Conservation (phyloP, 2,113 vertebrate species). For the Tragelaphus strepsiceros region DNA sequence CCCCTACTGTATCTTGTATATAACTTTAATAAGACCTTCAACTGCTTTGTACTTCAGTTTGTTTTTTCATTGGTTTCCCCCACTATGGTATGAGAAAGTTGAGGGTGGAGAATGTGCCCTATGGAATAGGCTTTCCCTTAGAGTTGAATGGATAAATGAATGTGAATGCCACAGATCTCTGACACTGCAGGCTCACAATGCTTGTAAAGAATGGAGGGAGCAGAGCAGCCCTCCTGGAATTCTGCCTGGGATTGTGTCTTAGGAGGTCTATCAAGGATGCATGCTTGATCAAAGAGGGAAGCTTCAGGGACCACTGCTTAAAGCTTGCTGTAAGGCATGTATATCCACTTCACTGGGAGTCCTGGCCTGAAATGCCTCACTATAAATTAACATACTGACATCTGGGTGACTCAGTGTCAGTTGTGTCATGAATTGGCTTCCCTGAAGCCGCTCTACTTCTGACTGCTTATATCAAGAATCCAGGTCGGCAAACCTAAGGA, state of each 20-base stretch:
- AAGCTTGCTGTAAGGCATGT: neutral
- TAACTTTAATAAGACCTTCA: neutral
- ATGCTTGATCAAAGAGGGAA: neutral
- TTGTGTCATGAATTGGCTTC: neutral
- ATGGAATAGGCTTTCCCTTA: neutral
- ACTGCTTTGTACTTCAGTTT: neutral
- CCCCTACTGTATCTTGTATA: neutral
- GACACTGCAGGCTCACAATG: neutral
- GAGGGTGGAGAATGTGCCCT: neutral
- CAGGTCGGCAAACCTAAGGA: neutral
- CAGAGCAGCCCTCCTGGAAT: neutral
- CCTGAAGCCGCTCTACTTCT: neutral
- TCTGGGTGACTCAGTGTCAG: neutral
- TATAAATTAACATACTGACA: neutral
- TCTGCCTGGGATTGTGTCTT: neutral
- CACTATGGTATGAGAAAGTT: neutral
- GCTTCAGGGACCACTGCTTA: neutral
- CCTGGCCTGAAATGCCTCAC: neutral
- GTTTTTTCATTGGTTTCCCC: neutral
- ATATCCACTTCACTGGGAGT: neutral
- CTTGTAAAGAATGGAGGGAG: neutral
- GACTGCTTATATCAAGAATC: neutral
- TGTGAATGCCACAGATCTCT: neutral
- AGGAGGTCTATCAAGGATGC: neutral
- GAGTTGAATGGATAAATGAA: neutral